Base-by-base conservation (phyloP, 2,888 invertebrate species). In the Deilephila elpenor region DNA sequence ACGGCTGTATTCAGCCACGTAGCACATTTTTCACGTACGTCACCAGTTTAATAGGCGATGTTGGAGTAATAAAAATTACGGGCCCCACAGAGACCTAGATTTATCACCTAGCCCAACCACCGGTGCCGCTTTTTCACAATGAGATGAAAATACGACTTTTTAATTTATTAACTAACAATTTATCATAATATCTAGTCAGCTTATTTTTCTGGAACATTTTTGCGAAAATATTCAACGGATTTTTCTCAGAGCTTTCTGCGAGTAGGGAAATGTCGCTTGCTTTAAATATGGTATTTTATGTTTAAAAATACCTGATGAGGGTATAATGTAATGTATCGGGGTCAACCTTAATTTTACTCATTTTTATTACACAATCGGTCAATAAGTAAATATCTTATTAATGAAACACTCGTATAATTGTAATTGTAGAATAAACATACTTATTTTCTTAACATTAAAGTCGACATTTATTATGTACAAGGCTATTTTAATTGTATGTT, bases 51-150 rank as follows among this genome's bases (percentile, higher is more conserved):
- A 84, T 82, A 83, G 78, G 72, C 80, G 75, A 78, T 80, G 78
- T 79, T 78, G 78, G 76, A 74, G 78, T 87, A 84, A 86, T 85
- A 86, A 88, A 86, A 86, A 88, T 85, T 85, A 85, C 84, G 83
- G 81, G 82, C 79, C 74, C 86, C 82, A 76, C 78, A 73, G 86
- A 86, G 83, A 84, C 84, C 78, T 78, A 78, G 78, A 84, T 86
- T 88, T 84, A 86, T 83, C 79, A 81, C 67, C 64, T 67, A 73
- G 25, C 59, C 59, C 25, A 56, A 56, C 56, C 56, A 72, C 64
- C 67, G 64, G 56, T 59, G 20, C 32, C 64, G 64, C 32, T 73
- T 51, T 67, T 67, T 59, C 61, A 56, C 19, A 56, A 53, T 56
- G 67, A 67, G 56, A 67, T 25, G 37, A 37, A 67, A 59, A 34